phyloP scores from a whole-genome alignment of 2,888 invertebrate species.

The Eupelmus urozonus region DNA sequence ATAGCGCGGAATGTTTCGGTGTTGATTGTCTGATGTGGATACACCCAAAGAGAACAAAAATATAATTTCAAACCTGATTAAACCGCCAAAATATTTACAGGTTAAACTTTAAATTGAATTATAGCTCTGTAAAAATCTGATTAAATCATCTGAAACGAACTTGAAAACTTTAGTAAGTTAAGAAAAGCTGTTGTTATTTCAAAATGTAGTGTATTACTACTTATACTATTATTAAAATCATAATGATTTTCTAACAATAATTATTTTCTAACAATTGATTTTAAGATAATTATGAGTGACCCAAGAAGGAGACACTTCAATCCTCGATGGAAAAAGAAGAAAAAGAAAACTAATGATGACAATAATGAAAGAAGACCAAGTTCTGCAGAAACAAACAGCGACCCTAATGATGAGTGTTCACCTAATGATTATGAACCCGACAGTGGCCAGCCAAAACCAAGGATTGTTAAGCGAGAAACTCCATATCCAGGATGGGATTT shows the following conservation, averaged over 20 bases:
- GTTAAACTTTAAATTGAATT: not conserved
- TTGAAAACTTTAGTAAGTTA: no score
- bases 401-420: slow-evolving; percentile 30
- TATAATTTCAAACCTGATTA: not conserved
- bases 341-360: slow-evolving; percentile 19
- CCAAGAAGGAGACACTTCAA: slow-evolving; percentile 40
- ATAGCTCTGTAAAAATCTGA: no score
- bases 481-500: slow-evolving; percentile 86
- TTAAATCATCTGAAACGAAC: not conserved
- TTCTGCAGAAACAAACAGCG: not conserved
- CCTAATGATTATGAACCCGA: slow-evolving; percentile 20
- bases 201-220: no score
- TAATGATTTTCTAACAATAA: not conserved
- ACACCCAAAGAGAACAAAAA: no score
- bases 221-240: no score
- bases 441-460: slow-evolving; percentile 40
- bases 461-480: slow-evolving; percentile 61
- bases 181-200: no score
- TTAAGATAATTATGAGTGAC: slow-evolving; percentile 42
- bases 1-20: no score
- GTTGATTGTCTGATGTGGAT: no score
- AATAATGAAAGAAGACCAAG: slow-evolving; percentile 8
- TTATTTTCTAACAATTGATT: not conserved
- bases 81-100: slow-evolving; percentile 3
- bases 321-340: slow-evolving; percentile 39